A percentile compares a stretch with the other conserved stretches of the same genome.
These are phyloP conservation scores for Anhinga anhinga DNA, from an alignment of 2,113 vertebrate species.

Conservation along the genomic window DNA sequence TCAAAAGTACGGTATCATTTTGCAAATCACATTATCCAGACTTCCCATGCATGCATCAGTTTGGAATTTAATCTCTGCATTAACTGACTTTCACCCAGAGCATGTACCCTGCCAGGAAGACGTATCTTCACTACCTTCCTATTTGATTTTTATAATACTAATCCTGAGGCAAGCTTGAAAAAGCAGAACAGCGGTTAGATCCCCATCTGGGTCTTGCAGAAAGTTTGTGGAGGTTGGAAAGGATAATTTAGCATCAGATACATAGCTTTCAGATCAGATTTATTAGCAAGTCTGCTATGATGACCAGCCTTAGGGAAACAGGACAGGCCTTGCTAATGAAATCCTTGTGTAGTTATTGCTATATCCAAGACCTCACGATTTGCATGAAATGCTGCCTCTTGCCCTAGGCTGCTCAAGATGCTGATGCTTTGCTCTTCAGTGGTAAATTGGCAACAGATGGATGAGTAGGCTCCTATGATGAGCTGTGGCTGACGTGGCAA, in stretches of 20 bases:
- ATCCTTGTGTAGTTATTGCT: background rate
- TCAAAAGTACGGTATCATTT: background rate
- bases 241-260: background rate
- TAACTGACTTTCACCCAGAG: background rate
- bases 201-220: background rate
- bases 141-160: background rate
- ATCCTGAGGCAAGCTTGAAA: background rate
- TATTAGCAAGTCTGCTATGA: background rate
- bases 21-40: background rate
- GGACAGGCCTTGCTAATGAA: background rate
- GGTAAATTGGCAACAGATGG: background rate
- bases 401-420: background rate
- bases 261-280: background rate
- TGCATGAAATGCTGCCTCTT: background rate
- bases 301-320: background rate
- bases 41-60: background rate
- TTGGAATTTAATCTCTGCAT: background rate
- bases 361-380: background rate
- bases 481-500: background rate
- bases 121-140: background rate
- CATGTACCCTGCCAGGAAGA: background rate
- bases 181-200: background rate
- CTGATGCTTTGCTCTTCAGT: background rate
- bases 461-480: rapidly evolving
- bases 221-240: background rate